phyloP scores from a whole-genome alignment of 1,140 invertebrate genomes.

The Pygmarrhopalites habei region DNA sequence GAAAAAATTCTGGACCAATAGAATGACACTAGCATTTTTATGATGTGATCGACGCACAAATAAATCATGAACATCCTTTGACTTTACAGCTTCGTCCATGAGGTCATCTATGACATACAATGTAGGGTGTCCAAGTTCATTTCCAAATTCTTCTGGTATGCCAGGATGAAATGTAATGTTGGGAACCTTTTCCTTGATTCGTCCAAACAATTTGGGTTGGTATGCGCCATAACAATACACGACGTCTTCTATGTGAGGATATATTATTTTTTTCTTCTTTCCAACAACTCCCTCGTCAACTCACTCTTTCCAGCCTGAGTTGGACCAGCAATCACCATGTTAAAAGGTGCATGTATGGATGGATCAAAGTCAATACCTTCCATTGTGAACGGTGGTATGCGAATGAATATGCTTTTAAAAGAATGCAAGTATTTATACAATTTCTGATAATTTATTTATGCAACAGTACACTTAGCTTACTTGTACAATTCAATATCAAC shows the following conservation, averaged over 20 bases:
- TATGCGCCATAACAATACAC: not conserved
- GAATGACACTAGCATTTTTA: no score
- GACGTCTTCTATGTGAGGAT: not conserved
- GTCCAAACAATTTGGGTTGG: not conserved
- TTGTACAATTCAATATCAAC: not conserved
- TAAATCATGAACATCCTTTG: not conserved
- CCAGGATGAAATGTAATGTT: not conserved
- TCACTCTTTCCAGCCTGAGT: not conserved
- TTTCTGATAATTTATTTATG: not conserved
- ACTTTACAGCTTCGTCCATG: not conserved
- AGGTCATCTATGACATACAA: not conserved
- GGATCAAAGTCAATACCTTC: not conserved
- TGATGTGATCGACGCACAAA: no score
- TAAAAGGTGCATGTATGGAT: not conserved
- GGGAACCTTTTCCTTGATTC: not conserved
- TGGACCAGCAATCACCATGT: not conserved
- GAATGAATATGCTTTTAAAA: not conserved
- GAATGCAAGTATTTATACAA: not conserved
- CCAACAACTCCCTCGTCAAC: not conserved
- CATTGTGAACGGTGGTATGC: no score
- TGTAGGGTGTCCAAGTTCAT: not conserved
- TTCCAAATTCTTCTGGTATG: not conserved
- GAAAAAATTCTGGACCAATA: slow-evolving; percentile 12
- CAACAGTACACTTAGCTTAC: not conserved
- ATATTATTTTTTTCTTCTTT: not conserved